Evolutionary conservation across 2,888 invertebrate species (phyloP), one percentile per base, ranked within the genome.

Genomic region (Sylvicola cinctus): DNA sequence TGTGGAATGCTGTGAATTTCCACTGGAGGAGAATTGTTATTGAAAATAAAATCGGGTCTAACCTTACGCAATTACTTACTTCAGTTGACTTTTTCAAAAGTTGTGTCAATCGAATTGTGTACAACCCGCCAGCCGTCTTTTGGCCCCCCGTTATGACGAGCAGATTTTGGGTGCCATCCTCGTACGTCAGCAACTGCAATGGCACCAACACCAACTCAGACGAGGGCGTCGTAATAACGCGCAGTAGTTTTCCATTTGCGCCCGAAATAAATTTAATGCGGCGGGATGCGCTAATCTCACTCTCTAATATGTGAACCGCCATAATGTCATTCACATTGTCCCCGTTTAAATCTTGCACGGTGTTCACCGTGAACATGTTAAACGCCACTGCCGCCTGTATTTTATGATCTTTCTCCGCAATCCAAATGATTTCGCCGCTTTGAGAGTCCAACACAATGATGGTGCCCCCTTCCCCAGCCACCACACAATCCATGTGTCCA

Each of bases 71-170:
- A 11, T 25, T 27, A 31, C 17, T 31, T 35, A 36, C 28, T 39
- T 58, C 54, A 34, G 55, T 54, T 33, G 57, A 60, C 43, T 63
- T 67, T 30, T 60, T 55, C 44, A 66, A 54, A 5, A 70, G 44
- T 10, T 62, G 57, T 11, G 63, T 55, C 17, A 81, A 54, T 1
- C 70, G 56, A 16, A 75, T 61, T 3, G 64, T 58, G 50, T 74
- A 80, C 12, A 84, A 60, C 26, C 74, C 73, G 3, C 83, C 81
- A 0, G 70, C 59, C 30, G 74, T 66, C 29, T 70, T 70, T 43
- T 77, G 75, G 3, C 75, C 74, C 1, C 78, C 81, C 0, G 80
- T 79, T 11, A 77, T 73, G 45, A 78, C 69, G 34, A 83, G 50
- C 26, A 80, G 62, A 33, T 66, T 52, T 40, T 65, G 63, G 27